Percentiles rank a stretch among this genome's conserved stretches.
Conservation (phyloP, 2,888 invertebrate species). For the Papilio demoleus region DNA sequence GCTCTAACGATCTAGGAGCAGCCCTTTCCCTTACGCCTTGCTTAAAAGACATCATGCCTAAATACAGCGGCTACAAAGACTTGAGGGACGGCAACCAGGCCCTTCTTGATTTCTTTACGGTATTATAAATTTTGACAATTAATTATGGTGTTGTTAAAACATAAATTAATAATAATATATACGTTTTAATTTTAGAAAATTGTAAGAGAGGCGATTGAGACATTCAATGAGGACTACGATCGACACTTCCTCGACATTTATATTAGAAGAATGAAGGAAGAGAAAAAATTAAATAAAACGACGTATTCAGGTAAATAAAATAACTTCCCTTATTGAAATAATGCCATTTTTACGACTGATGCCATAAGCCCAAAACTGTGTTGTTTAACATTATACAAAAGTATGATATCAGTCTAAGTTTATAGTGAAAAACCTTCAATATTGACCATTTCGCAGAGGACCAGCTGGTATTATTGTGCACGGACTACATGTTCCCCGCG, state of each 20-base stretch:
- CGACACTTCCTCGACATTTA: slow-evolving; percentile 86
- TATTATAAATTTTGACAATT: too few species aligned
- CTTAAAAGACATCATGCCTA: slow-evolving; percentile 84
- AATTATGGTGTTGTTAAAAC: too few species aligned
- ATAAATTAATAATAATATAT: too few species aligned
- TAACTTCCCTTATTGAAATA: too few species aligned
- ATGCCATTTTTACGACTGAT: too few species aligned
- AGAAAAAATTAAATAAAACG: slow-evolving; percentile 60
- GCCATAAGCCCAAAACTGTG: too few species aligned
- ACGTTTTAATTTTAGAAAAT: slow-evolving; percentile 70
- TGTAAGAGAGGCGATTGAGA: slow-evolving; percentile 72
- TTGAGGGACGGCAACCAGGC: slow-evolving; percentile 74
- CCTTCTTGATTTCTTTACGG: slow-evolving; percentile 80
- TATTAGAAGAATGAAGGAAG: slow-evolving; percentile 82
- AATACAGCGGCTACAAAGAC: slow-evolving; percentile 80
- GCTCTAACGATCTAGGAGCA: slow-evolving; percentile 84
- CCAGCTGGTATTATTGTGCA: slow-evolving; percentile 82
- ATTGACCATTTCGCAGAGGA: too few species aligned
- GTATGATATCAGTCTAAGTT: too few species aligned
- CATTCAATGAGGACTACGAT: slow-evolving; percentile 62
- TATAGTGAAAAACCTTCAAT: too few species aligned
- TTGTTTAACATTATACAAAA: too few species aligned
- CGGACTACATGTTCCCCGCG: slow-evolving; percentile 86
- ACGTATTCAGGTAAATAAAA: slow-evolving; percentile 69
- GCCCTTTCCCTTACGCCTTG: slow-evolving; percentile 84